Percentiles rank a stretch among this genome's conserved stretches.
Evolutionary conservation across 1,140 invertebrate genomes (phyloP).

Genomic region (Aphidius ervi): DNA sequence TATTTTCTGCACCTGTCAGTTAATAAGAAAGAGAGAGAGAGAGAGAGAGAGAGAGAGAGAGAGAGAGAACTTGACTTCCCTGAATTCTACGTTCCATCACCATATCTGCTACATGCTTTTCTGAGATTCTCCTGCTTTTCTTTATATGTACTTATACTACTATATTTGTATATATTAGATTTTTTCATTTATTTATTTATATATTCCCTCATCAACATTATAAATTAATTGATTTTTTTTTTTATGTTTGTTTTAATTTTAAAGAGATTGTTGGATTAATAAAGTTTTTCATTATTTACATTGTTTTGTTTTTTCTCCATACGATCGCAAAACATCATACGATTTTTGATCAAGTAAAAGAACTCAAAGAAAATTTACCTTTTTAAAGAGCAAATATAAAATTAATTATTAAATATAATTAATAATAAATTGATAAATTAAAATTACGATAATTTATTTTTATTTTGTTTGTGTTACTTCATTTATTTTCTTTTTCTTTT

Average conservation of each 20-base stretch:
- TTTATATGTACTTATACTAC: background rate
- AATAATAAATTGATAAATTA: background rate
- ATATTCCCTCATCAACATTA: too few species aligned
- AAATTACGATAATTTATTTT: slow-evolving; percentile 10
- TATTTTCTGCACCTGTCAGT: slow-evolving; percentile 9
- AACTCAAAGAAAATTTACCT: too few species aligned
- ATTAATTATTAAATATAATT: slow-evolving; percentile 1
- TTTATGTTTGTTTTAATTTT: too few species aligned
- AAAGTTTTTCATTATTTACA: too few species aligned
- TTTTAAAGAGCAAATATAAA: too few species aligned
- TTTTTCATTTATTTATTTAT: too few species aligned
- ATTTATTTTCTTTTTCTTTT: background rate
- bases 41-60: slow-evolving; percentile 3
- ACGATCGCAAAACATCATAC: too few species aligned
- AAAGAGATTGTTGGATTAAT: too few species aligned
- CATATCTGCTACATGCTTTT: slow-evolving; percentile 37
- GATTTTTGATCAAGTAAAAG: too few species aligned
- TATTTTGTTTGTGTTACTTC: slow-evolving; percentile 11
- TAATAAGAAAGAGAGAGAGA: slow-evolving; percentile 7
- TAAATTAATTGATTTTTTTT: too few species aligned
- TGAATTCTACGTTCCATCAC: slow-evolving; percentile 35
- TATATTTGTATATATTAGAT: background rate
- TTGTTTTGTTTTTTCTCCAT: too few species aligned
- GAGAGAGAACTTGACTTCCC: slow-evolving; percentile 27
- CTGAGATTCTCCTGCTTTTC: slow-evolving; percentile 20